Evolutionary conservation across 1,140 invertebrate species (phyloP).

Genomic region (Drosophila navojoa): DNA sequence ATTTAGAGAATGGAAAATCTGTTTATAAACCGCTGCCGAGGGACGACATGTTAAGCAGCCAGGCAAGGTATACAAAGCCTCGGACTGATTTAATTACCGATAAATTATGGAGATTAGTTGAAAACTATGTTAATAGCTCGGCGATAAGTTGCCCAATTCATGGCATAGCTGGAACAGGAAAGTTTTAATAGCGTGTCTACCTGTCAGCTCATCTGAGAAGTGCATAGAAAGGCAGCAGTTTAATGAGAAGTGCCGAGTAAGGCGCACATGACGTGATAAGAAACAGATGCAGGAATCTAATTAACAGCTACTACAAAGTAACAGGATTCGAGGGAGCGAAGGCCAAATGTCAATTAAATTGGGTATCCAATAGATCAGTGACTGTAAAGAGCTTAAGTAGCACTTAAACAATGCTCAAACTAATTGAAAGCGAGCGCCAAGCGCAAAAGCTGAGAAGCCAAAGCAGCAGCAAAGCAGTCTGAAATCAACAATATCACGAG

Average conservation of each 20-base stretch:
- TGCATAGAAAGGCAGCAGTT: not conserved
- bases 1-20: slow-evolving; percentile 9
- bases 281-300: not conserved
- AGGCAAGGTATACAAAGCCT: not conserved
- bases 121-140: no score
- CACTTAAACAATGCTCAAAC: slow-evolving; percentile 57
- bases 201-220: not conserved
- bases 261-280: no score
- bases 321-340: not conserved
- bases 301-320: slow-evolving; percentile 3
- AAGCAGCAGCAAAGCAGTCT: slow-evolving; percentile 13
- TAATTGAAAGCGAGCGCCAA: slow-evolving; percentile 64
- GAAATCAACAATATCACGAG: slow-evolving; percentile 12
- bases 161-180: not conserved
- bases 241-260: not conserved
- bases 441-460: slow-evolving; percentile 34
- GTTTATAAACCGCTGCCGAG: not conserved
- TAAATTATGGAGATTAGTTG: not conserved
- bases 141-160: no score
- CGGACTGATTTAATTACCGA: not conserved
- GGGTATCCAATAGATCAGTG: slow-evolving; percentile 50
- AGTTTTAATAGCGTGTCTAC: not conserved
- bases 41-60: not conserved
- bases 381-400: slow-evolving; percentile 29
- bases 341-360: slow-evolving; percentile 63